These are phyloP conservation scores for Melanchra persicariae DNA, from an alignment of 2,888 invertebrate genomes.

Conservation along the genomic window DNA sequence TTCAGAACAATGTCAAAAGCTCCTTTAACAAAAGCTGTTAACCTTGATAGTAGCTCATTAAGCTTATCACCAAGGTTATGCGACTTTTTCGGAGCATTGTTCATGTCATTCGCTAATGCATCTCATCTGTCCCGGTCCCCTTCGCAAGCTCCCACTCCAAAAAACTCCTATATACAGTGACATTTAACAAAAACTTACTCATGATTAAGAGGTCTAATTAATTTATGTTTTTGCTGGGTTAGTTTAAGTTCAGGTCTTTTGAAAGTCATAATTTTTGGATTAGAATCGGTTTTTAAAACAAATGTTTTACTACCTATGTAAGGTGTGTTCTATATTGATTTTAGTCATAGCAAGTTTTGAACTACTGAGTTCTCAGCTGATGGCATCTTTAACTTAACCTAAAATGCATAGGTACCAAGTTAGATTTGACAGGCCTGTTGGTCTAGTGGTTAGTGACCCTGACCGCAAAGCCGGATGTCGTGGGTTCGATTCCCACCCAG, in stretches of 20 bases:
- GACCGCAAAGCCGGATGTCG: too few relatives aligned
- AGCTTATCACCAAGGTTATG: slow-evolving; percentile 25
- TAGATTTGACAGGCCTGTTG: too few relatives aligned
- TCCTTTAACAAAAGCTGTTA: neutral
- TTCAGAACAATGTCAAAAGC: neutral
- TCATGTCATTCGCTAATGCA: slow-evolving; percentile 56
- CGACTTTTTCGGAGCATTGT: slow-evolving; percentile 25
- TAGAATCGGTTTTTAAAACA: neutral
- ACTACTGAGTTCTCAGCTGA: neutral
- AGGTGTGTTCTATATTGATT: neutral
- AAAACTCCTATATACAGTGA: slow-evolving; percentile 24
- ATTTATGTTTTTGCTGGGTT: slow-evolving; percentile 26
- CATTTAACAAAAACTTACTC: slow-evolving; percentile 26
- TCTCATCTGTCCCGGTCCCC: slow-evolving; percentile 32
- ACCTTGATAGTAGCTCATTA: slow-evolving; percentile 33
- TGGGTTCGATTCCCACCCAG: too few relatives aligned
- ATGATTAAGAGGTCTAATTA: slow-evolving; percentile 27
- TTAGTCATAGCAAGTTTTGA: neutral
- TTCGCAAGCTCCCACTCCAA: neutral
- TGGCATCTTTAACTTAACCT: too few relatives aligned
- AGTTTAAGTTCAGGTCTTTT: slow-evolving; percentile 5
- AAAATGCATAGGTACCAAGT: too few relatives aligned
- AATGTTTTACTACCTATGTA: neutral
- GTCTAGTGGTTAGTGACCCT: too few relatives aligned
- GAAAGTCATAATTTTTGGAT: neutral